A percentile compares a stretch with the other conserved stretches of the same genome.
These are phyloP conservation scores for Dasyornis broadbenti DNA, from an alignment of 2,113 vertebrate genomes.

Conservation along the genomic window DNA sequence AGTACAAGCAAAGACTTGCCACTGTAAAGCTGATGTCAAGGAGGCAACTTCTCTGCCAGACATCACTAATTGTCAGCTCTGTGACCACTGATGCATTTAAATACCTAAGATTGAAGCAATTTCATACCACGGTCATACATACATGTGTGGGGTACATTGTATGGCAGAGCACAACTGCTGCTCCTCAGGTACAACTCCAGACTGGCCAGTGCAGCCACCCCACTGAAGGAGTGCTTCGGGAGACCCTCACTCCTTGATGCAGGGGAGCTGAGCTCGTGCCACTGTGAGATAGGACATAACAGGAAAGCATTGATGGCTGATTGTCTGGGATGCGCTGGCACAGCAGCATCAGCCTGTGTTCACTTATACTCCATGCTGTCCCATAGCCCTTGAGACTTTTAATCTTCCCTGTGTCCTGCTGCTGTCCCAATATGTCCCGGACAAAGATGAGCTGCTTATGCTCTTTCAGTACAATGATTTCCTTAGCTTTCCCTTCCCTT, in stretches of 20 bases:
- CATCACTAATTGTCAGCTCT: not conserved
- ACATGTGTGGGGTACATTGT: fast-evolving
- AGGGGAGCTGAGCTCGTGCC: not conserved
- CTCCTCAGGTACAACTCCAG: not conserved
- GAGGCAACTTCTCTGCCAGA: not conserved
- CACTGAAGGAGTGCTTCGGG: not conserved
- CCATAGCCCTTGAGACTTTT: not conserved
- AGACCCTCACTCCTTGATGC: not conserved
- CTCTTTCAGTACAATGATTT: not conserved
- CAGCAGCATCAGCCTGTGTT: not conserved
- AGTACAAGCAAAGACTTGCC: not conserved
- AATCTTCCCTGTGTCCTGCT: not conserved
- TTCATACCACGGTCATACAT: fast-evolving
- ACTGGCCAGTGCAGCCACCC: not conserved
- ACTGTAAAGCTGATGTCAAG: not conserved
- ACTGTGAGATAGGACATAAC: not conserved
- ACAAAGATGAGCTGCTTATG: not conserved
- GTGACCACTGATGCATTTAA: not conserved
- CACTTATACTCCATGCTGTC: not conserved
- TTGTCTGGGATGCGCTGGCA: not conserved
- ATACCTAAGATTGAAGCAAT: not conserved
- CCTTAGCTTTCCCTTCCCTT: not conserved
- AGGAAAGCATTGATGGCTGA: not conserved
- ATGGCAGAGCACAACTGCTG: not conserved
- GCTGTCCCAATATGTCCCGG: not conserved